These are phyloP conservation scores for Agrilus mali DNA, from an alignment of 2,888 invertebrate genomes.

Conservation along the genomic window DNA sequence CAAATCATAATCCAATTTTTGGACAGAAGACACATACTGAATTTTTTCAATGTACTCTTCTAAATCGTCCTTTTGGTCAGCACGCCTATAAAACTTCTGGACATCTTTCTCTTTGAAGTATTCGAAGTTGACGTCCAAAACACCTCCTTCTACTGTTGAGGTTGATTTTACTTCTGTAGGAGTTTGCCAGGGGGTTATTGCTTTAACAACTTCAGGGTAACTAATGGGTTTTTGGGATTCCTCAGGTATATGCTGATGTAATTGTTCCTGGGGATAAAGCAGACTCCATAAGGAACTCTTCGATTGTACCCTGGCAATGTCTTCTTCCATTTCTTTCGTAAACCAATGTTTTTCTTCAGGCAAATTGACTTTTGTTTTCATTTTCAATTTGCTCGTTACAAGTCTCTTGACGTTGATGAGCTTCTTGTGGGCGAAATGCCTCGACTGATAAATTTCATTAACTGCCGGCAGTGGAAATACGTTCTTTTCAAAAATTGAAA, in stretches of 20 bases:
- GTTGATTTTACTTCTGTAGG: not conserved
- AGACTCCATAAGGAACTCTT: constrained; percentile 7
- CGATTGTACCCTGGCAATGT: too few relatives aligned
- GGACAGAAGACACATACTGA: constrained; percentile 9
- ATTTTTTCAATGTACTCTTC: constrained; percentile 9
- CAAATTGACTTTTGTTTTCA: too few relatives aligned
- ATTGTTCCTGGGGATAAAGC: constrained; percentile 2
- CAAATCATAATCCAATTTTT: constrained; percentile 4
- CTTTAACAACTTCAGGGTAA: constrained; percentile 2
- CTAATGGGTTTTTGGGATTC: constrained; percentile 5
- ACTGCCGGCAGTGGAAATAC: too few relatives aligned
- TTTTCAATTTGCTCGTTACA: too few relatives aligned
- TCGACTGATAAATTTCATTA: too few relatives aligned
- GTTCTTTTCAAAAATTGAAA: not conserved
- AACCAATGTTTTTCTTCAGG: too few relatives aligned
- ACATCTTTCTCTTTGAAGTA: constrained; percentile 6
- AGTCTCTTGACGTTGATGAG: too few relatives aligned
- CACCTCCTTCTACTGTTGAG: constrained; percentile 4
- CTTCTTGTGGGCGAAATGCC: too few relatives aligned
- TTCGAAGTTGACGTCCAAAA: constrained; percentile 5
- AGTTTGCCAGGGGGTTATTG: not conserved
- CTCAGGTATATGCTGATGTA: too few relatives aligned
- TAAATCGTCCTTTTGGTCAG: constrained; percentile 9
- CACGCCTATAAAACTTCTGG: constrained; percentile 4
- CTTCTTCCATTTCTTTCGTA: too few relatives aligned